These are phyloP conservation scores for Nysson spinosus DNA, from an alignment of 2,888 invertebrate genomes.

Conservation along the genomic window DNA sequence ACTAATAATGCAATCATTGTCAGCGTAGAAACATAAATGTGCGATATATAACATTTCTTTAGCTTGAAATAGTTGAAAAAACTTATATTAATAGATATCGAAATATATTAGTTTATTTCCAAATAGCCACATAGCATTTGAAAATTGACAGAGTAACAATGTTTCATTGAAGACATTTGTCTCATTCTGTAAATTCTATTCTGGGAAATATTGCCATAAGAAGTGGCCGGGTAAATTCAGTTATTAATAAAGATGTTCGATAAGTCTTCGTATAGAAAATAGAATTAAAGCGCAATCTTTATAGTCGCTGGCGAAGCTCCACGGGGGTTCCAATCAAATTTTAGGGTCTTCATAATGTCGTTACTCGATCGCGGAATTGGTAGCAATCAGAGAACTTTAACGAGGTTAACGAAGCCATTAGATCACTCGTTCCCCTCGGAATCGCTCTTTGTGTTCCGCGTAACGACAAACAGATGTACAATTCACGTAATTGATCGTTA, in stretches of 20 bases:
- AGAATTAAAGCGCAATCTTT: constrained; percentile 45
- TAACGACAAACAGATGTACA: constrained; percentile 25
- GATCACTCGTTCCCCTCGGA: constrained; percentile 29
- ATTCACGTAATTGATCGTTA: constrained; percentile 2
- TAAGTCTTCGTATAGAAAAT: constrained; percentile 36
- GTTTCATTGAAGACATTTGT: too few relatives aligned
- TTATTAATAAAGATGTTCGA: constrained; percentile 26
- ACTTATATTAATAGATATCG: too few relatives aligned
- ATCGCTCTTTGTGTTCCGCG: constrained; percentile 32
- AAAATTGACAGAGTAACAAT: too few relatives aligned
- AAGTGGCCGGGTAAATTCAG: too few relatives aligned
- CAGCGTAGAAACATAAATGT: too few relatives aligned
- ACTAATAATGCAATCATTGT: too few relatives aligned
- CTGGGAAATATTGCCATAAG: too few relatives aligned
- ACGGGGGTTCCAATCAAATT: constrained; percentile 38
- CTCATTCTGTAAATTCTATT: too few relatives aligned
- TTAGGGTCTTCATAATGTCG: constrained; percentile 39
- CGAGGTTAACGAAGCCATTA: constrained; percentile 50
- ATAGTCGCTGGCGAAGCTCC: constrained; percentile 9
- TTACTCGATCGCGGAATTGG: constrained; percentile 49
- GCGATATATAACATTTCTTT: too few relatives aligned
- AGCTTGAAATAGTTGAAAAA: too few relatives aligned
- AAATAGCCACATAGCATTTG: too few relatives aligned
- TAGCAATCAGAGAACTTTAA: constrained; percentile 53
- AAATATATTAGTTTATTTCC: too few relatives aligned